Evolutionary conservation across 1,140 invertebrate species (phyloP).

Genomic region (Panonychus citri): DNA sequence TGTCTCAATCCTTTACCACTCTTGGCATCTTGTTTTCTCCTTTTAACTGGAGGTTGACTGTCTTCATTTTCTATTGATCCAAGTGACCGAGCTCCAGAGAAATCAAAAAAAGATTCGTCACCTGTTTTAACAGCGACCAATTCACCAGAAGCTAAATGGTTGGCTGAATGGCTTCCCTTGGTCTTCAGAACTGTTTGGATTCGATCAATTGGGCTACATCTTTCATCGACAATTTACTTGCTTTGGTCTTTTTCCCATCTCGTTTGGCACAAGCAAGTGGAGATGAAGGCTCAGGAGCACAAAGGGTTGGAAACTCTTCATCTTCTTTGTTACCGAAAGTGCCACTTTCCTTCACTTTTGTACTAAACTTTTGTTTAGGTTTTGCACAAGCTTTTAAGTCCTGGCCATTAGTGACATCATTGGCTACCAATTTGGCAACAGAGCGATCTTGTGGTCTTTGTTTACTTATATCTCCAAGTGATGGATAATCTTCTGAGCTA

Average conservation of each 20-base stretch:
- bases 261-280: not conserved
- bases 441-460: not conserved
- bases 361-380: not conserved
- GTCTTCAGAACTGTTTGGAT: not conserved
- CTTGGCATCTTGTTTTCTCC: slow-evolving; percentile 69
- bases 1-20: slow-evolving; percentile 89
- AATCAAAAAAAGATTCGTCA: not conserved
- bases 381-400: not conserved
- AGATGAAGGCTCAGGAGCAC: not conserved
- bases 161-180: not conserved
- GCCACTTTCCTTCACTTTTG: not conserved
- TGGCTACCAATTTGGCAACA: not conserved
- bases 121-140: too few relatives aligned
- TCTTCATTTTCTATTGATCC: slow-evolving; percentile 2
- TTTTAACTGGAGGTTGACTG: slow-evolving; percentile 31
- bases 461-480: slow-evolving; percentile 13
- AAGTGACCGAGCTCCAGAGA: not conserved
- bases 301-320: not conserved
- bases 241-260: not conserved
- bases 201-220: not conserved
- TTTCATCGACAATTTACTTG: not conserved
- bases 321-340: not conserved
- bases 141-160: not conserved
- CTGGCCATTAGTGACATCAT: not conserved
- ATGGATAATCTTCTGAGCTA: slow-evolving; percentile 20